Evolutionary conservation across 2,888 invertebrate species (phyloP), one percentile per base, ranked within the genome.

Genomic region (Stenolophus ochropezus): DNA sequence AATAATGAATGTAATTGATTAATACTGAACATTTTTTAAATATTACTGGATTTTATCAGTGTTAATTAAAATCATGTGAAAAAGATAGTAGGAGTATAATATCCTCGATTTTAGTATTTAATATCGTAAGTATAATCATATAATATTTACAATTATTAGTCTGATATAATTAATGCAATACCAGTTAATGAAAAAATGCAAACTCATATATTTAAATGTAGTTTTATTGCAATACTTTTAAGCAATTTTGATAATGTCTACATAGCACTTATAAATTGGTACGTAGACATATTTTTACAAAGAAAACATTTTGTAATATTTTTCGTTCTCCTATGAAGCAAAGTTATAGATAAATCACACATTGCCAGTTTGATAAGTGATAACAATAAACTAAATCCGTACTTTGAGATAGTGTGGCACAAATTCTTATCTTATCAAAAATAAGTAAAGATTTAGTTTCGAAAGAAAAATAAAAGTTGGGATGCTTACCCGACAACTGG

Each of bases 401-500:
- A 74, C 74, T 74, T 74, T 21, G 27, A 51, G 65, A 69, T 42
- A 33, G 27, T 61, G 27, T n/a, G 18, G 16, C 21, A 16, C 23
- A 16, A 5, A 51, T 23, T 16, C 1, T 58, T 56, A 56, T 75
- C 61, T 77, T 77, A 77, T 77, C 65, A 42, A 33, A 71, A 47
- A 20, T 61, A 21, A 69, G 33, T 69, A 33, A 69, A 33, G 65
- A 33, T 69, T 69, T 33, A 69, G 33, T 69, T 69, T 61, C 85
- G 85, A 84, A 84, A 86, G 86, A 83, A 84, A 84, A 84, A 84
- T 84, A 85, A 86, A 86, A 85, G 86, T 86, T 69, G 73, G 69
- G 82, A 91, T 90, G 92, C 91, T 93, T 93, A 93, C 93, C 93
- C 92, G 90, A 93, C 91, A 89, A 89, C 89, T 91, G 88, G 91